Conservation (phyloP, 2,797 vertebrate genomes). For the Sylvilagus floridanus region DNA sequence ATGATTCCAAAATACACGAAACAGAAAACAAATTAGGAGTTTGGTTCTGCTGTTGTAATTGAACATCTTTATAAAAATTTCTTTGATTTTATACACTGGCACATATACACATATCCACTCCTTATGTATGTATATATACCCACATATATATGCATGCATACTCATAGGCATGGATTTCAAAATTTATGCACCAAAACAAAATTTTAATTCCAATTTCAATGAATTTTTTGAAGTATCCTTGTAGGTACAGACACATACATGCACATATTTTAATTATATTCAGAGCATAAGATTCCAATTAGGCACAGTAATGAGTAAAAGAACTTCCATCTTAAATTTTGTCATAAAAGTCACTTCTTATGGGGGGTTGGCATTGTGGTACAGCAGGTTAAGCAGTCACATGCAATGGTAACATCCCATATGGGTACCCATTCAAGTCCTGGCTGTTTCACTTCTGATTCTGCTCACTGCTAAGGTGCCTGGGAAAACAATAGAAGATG, state of each 20-base stretch:
- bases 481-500: too few species aligned
- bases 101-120: background rate
- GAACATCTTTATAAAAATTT: background rate
- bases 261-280: background rate
- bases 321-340: slow-evolving; percentile 13
- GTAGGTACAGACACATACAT: background rate
- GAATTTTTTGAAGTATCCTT: too few species aligned
- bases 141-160: background rate
- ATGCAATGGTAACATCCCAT: too few species aligned
- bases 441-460: too few species aligned
- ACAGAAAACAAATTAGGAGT: background rate
- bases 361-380: too few species aligned
- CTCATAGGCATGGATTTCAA: background rate
- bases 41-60: slow-evolving; percentile 6
- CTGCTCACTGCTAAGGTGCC: too few species aligned
- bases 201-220: too few species aligned
- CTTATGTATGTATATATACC: background rate
- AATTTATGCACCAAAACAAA: too few species aligned
- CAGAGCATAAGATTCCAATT: slow-evolving; percentile 37
- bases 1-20: background rate
- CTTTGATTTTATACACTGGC: background rate
- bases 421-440: too few species aligned
- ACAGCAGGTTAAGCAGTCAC: too few species aligned
- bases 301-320: background rate
- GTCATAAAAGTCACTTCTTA: slow-evolving; percentile 40